Evolutionary conservation across 2,113 vertebrate genomes (phyloP).

Genomic region (Mormoops blainvillei): DNA sequence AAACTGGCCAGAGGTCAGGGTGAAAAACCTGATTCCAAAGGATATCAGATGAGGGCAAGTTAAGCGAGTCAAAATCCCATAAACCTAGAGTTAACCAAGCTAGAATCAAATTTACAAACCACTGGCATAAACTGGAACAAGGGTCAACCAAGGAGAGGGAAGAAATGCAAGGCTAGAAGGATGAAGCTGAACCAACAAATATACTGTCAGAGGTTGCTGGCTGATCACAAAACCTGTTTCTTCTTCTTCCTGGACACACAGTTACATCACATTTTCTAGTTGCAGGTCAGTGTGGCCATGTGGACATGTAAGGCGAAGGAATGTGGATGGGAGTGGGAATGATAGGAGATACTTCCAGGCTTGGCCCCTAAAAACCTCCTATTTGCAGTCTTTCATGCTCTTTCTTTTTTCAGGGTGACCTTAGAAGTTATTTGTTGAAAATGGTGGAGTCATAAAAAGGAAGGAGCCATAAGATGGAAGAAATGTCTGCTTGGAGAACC

Average conservation of each 20-base stretch:
- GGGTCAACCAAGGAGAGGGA: neutral
- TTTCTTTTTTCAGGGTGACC: neutral
- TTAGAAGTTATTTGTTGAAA: neutral
- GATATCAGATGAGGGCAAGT: neutral
- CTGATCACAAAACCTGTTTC: neutral
- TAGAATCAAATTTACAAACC: neutral
- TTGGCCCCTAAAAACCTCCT: neutral
- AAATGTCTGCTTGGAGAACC: neutral
- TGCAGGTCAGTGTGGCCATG: neutral
- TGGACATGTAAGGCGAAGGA: neutral
- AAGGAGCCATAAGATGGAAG: neutral
- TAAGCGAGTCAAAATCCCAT: slow-evolving; percentile 16
- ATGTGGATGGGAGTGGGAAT: neutral
- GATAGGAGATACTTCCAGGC: neutral
- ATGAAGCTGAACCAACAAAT: neutral
- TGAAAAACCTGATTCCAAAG: neutral
- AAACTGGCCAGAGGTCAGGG: neutral
- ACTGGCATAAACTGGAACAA: neutral
- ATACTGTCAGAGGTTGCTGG: neutral
- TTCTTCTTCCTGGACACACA: neutral
- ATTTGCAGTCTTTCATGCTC: neutral
- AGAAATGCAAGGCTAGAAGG: neutral
- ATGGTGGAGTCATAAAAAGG: neutral
- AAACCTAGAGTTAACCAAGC: neutral
- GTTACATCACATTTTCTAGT: neutral